Conservation (phyloP, 1,140 invertebrate species). For the Archegozetes longisetosus region DNA sequence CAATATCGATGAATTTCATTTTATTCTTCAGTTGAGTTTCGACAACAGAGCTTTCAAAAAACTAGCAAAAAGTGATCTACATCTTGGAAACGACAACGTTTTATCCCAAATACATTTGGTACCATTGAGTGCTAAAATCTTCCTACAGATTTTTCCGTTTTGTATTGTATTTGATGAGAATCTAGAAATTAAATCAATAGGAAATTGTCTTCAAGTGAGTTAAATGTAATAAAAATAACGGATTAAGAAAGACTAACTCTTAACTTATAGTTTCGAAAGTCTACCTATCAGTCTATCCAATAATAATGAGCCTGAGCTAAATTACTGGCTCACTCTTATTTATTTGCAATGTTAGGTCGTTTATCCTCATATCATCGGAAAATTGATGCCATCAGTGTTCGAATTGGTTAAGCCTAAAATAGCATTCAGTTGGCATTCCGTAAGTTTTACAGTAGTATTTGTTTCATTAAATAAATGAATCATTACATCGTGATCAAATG, state of each 20-base stretch:
- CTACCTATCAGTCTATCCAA: background rate
- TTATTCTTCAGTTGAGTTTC: conserved; percentile 81
- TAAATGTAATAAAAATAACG: background rate
- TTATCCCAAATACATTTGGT: conserved; percentile 20
- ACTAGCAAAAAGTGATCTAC: conserved; percentile 33
- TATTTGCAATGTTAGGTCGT: conserved; percentile 35
- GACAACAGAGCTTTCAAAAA: conserved; percentile 59
- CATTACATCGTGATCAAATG: too few species aligned
- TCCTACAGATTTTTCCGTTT: conserved; percentile 96
- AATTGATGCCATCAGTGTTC: conserved; percentile 16
- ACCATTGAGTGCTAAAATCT: conserved; percentile 31
- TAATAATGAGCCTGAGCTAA: background rate
- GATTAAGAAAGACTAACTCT: background rate
- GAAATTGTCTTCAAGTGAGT: conserved; percentile 59
- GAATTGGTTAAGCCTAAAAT: conserved; percentile 20
- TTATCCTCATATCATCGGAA: conserved; percentile 43
- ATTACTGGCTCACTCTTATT: background rate
- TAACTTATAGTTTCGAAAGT: background rate
- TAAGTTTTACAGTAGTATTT: conserved; percentile 13
- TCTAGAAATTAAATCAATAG: conserved; percentile 74
- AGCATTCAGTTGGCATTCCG: conserved; percentile 21
- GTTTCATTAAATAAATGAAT: too few species aligned
- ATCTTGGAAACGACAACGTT: conserved; percentile 28
- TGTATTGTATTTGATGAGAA: conserved; percentile 89
- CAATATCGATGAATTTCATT: conserved; percentile 74